Base-by-base conservation (phyloP, 2,113 vertebrate species). In the Amphiprion percula region DNA sequence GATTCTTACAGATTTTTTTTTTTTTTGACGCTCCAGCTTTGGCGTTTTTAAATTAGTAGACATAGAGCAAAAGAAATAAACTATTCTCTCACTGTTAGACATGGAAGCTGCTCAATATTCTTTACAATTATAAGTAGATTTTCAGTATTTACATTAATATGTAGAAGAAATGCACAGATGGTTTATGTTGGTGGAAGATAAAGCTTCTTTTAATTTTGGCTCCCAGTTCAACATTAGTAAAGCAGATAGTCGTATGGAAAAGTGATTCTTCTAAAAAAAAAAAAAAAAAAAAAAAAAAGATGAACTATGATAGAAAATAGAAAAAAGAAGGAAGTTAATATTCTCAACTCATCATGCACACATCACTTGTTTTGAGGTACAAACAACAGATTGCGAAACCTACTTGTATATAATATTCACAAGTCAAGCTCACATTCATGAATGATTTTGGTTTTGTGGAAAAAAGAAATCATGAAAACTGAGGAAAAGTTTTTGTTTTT, bases 281-380 rank as follows among this genome's bases (percentile, higher is more conserved):
- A 44, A 10, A 63, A 19, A 6, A 19, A 50, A 4, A 5, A 70
- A 16, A 44, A 10, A 63, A 14, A 7, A 37, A n/a, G 8, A 47
- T 33, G 0, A 41, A 1, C 10, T 10, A 15, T 24, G 21, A 50
- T 23, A n/a, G 2, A 19, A 50, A 9, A 60, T 24, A 11, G 3
- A 65, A 62, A 74, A 19, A 66, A 17, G 21, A 21, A 62, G 1
- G 53, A 56, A 47, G 5, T 0, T 50, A 65, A 8, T 41, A 23
- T 44, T 62, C 14, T 67, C 23, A 62, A 46, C 4, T 49, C 4
- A 58, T 16, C 91, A 88, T 90, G 86, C 90, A 88, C 81, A 89
- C 88, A 73, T 79, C 91, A 95, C 80, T 93, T 90, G 46, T 79
- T 94, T 80, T 72, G 83, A 95, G 88, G 77, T 93, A 93, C 83